These are phyloP conservation scores for Arrhopalites spinosus DNA, from an alignment of 2,888 invertebrate genomes.

Conservation along the genomic window DNA sequence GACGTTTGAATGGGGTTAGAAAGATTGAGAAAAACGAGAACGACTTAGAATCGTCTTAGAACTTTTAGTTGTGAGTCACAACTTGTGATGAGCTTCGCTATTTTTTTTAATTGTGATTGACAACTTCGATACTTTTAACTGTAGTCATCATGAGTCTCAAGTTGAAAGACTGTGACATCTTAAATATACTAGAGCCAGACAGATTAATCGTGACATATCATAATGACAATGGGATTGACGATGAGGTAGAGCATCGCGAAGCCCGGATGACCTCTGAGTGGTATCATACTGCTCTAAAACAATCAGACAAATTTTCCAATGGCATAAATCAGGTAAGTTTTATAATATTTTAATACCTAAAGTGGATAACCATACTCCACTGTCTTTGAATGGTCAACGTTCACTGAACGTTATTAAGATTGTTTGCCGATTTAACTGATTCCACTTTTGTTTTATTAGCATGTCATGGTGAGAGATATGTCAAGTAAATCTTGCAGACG, in stretches of 20 bases:
- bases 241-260: background rate
- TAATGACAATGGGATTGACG: background rate
- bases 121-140: background rate
- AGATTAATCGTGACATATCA: background rate
- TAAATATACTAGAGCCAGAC: background rate
- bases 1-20: background rate
- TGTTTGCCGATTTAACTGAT: too few species aligned
- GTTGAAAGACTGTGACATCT: background rate
- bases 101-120: background rate
- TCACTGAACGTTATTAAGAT: background rate
- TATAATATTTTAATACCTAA: background rate
- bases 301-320: background rate
- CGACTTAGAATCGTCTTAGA: too few species aligned
- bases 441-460: constrained; percentile 11
- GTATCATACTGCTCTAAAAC: background rate
- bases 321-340: background rate
- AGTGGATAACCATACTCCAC: too few species aligned
- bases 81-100: background rate
- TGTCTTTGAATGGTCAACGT: too few species aligned
- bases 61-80: background rate
- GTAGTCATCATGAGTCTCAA: background rate
- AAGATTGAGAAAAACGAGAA: too few species aligned
- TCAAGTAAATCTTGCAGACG: background rate
- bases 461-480: constrained; percentile 11
- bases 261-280: background rate